A percentile compares a stretch with the other conserved stretches of the same genome.
phyloP scores from a whole-genome alignment of 2,113 vertebrate species.

The Phyllostomus discolor region DNA sequence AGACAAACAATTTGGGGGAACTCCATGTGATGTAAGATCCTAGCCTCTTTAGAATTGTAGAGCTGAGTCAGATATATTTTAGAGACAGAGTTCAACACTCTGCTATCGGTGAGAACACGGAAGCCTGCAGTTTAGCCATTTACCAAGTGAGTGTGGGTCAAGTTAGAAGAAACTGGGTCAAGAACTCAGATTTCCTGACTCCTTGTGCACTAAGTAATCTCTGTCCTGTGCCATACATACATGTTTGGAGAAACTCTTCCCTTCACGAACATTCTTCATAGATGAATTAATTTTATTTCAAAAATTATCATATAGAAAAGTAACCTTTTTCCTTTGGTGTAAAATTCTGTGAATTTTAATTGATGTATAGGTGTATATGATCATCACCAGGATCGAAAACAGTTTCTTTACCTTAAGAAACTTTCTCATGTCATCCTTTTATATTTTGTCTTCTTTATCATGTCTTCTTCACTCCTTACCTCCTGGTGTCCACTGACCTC shows the following conservation, averaged over 20 bases:
- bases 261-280: not conserved
- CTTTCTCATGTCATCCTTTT: not conserved
- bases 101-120: not conserved
- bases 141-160: not conserved
- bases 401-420: not conserved
- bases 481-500: not conserved
- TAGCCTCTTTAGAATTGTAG: constrained; percentile 4
- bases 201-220: not conserved
- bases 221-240: not conserved
- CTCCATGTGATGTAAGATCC: constrained; percentile 49
- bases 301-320: not conserved
- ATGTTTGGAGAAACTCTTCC: not conserved
- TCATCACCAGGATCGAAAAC: not conserved
- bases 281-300: not conserved
- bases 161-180: not conserved
- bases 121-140: not conserved
- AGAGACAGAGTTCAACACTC: not conserved
- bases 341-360: not conserved
- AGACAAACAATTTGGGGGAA: constrained; percentile 49
- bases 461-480: not conserved
- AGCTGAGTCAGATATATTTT: constrained; percentile 4
- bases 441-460: no score
- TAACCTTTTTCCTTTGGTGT: not conserved
- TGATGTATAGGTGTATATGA: not conserved
- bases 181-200: not conserved